Conservation (phyloP, 2,888 invertebrate genomes). For the Scrobipalpa atriplicella region DNA sequence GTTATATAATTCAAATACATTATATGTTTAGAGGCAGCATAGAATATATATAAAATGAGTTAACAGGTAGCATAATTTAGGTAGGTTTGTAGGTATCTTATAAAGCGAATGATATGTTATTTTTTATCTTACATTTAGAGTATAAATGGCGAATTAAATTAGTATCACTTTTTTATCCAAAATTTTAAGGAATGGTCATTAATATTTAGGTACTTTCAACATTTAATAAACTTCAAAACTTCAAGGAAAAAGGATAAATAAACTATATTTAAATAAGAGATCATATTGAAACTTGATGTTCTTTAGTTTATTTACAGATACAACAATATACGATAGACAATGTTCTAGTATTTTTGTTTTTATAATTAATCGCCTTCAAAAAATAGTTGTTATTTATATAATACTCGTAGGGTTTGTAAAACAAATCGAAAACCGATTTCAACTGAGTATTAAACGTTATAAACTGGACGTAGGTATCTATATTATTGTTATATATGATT, state of each 20-base stretch:
- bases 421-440: background rate
- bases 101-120: conserved; percentile 82
- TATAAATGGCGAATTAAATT: conserved; percentile 59
- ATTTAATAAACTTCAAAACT: conserved; percentile 40
- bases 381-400: conserved; percentile 12
- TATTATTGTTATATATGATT: conserved; percentile 46
- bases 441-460: conserved; percentile 8
- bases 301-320: background rate
- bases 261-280: conserved; percentile 19
- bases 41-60: conserved; percentile 54
- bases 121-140: conserved; percentile 63
- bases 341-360: background rate
- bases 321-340: background rate
- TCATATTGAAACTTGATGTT: conserved; percentile 13
- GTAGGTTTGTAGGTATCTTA: conserved; percentile 63
- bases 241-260: conserved; percentile 13
- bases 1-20: conserved; percentile 30
- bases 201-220: conserved; percentile 37
- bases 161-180: conserved; percentile 60
- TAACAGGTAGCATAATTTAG: conserved; percentile 56
- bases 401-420: conserved; percentile 14
- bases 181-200: conserved; percentile 53
- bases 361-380: background rate
- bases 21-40: conserved; percentile 55
- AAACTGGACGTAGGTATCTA: conserved; percentile 22